These are phyloP conservation scores for Deroptyus accipitrinus DNA, from an alignment of 2,113 vertebrate genomes.

Conservation along the genomic window DNA sequence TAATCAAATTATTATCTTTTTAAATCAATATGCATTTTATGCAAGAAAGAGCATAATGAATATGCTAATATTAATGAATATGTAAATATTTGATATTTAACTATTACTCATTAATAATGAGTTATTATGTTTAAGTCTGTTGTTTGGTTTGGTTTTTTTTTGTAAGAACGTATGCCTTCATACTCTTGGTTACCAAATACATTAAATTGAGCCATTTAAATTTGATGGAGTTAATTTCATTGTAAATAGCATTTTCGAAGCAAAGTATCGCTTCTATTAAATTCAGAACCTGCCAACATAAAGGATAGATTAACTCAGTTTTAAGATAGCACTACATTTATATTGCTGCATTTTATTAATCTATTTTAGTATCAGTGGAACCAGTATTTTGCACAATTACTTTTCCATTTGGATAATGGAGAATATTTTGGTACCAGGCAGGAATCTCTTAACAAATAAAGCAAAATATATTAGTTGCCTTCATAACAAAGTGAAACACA, in stretches of 20 bases:
- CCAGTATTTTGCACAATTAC: not conserved
- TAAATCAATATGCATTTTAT: not conserved
- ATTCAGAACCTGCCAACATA: not conserved
- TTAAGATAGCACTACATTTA: not conserved
- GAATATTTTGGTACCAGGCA: not conserved
- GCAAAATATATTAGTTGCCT: not conserved
- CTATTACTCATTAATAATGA: not conserved
- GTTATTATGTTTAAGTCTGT: not conserved
- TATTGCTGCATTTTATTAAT: not conserved
- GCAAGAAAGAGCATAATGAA: not conserved
- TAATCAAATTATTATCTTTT: not conserved
- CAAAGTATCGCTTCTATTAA: not conserved
- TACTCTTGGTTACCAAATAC: not conserved
- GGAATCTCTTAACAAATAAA: not conserved
- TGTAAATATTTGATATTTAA: not conserved
- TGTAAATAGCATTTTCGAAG: not conserved
- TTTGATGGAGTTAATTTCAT: not conserved
- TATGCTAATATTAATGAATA: not conserved
- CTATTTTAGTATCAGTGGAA: not conserved
- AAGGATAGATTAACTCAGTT: not conserved
- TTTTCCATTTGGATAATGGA: not conserved
- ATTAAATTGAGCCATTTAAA: not conserved
- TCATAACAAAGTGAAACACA: not conserved
- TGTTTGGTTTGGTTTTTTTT: not conserved
- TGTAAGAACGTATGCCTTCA: not conserved